Evolutionary conservation across 2,888 invertebrate genomes (phyloP).

Genomic region (Bellardia bayeri): DNA sequence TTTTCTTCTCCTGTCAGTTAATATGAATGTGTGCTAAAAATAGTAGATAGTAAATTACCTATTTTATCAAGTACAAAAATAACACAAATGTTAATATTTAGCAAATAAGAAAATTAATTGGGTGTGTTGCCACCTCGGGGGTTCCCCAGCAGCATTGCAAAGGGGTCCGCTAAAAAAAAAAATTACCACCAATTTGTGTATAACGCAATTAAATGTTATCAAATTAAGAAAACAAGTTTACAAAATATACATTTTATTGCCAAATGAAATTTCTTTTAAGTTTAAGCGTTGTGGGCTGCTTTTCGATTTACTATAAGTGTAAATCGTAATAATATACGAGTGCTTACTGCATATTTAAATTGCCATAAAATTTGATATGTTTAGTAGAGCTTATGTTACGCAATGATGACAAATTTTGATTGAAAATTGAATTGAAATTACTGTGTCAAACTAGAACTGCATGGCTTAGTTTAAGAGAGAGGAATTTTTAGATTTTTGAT

Average conservation of each 20-base stretch:
- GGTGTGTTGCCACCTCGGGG: not conserved
- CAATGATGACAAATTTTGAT: no score
- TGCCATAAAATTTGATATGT: no score
- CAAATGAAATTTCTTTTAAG: not conserved
- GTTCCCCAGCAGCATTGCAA: not conserved
- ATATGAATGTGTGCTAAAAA: not conserved
- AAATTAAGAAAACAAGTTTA: not conserved
- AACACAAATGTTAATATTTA: not conserved
- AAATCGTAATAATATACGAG: no score
- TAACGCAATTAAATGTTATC: not conserved
- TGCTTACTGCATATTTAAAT: no score
- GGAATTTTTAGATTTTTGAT: no score
- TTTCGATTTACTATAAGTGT: not conserved
- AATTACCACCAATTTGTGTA: not conserved
- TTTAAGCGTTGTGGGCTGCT: not conserved
- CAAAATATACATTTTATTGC: not conserved
- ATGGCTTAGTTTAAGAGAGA: no score
- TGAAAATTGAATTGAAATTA: no score
- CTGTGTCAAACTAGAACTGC: no score
- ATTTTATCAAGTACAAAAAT: not conserved
- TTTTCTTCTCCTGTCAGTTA: not conserved
- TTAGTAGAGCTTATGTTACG: no score
- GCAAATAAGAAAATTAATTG: not conserved
- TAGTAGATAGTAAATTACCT: not conserved
- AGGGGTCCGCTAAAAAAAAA: not conserved